These are phyloP conservation scores for Cabera pusaria DNA, from an alignment of 2,888 invertebrate species.

Conservation along the genomic window DNA sequence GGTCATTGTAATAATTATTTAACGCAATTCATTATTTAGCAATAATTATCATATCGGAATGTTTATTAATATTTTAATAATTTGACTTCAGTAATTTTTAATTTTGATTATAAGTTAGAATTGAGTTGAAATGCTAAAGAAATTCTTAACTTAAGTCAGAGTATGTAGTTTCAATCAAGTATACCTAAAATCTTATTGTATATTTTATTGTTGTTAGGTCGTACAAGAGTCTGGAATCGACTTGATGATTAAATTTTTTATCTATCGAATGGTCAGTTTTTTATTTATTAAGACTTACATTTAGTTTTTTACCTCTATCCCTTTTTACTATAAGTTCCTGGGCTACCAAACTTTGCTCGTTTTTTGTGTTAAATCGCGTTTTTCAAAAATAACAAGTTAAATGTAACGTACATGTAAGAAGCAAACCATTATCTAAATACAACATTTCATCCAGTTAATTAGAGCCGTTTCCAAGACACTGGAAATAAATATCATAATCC, in stretches of 20 bases:
- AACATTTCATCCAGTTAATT: too few relatives aligned
- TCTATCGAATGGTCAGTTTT: conserved; percentile 43
- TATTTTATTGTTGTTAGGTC: conserved; percentile 72
- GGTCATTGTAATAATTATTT: conserved; percentile 58
- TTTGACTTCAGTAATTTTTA: conserved; percentile 56
- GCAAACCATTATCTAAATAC: too few relatives aligned
- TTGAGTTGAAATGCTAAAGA: conserved; percentile 20
- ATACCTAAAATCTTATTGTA: conserved; percentile 55
- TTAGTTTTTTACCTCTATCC: too few relatives aligned
- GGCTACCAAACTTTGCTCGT: too few relatives aligned
- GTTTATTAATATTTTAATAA: conserved; percentile 48
- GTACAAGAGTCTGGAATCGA: conserved; percentile 64
- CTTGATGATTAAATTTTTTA: conserved; percentile 77
- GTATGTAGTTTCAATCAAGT: conserved; percentile 43
- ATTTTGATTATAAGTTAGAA: conserved; percentile 12
- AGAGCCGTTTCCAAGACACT: too few relatives aligned
- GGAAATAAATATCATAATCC: too few relatives aligned
- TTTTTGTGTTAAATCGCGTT: too few relatives aligned
- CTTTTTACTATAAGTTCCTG: too few relatives aligned
- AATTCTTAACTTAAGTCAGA: conserved; percentile 34
- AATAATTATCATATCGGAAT: conserved; percentile 46
- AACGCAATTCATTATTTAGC: conserved; percentile 56
- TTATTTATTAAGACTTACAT: conserved; percentile 30
- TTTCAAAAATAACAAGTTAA: too few relatives aligned
- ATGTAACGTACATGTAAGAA: too few relatives aligned